These are phyloP conservation scores for Lytechinus variegatus DNA, from an alignment of 35 echinoderm and acorn worm genomes.

Conservation along the genomic window DNA sequence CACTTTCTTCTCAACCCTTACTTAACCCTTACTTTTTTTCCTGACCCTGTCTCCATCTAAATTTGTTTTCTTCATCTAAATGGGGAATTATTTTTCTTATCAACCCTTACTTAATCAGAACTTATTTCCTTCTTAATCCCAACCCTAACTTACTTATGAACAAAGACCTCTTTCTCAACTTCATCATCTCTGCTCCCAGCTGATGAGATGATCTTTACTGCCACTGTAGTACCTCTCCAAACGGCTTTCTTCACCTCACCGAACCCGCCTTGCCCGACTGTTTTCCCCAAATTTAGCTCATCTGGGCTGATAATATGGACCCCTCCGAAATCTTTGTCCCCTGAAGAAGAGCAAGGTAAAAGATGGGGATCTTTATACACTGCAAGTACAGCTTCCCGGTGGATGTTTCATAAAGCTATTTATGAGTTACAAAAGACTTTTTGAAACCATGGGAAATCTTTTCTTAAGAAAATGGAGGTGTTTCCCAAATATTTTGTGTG, in stretches of 20 bases:
- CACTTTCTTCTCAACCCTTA: no score
- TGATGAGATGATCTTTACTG: constrained; percentile 20
- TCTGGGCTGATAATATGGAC: not conserved
- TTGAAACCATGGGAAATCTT: no score
- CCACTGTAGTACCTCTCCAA: constrained; percentile 28
- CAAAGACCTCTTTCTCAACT: constrained; percentile 28
- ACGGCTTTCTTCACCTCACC: constrained; percentile 44
- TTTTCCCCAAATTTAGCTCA: not conserved
- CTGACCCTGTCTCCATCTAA: not conserved
- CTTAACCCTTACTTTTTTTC: no score
- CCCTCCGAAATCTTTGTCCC: not conserved
- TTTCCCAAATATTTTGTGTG: no score
- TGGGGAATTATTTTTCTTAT: not conserved
- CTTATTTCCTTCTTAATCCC: not conserved
- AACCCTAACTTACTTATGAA: constrained; percentile 25
- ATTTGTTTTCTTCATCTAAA: not conserved
- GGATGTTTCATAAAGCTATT: no score
- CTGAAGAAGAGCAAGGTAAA: not conserved
- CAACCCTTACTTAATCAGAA: not conserved
- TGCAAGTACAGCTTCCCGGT: no score
- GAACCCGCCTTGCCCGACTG: constrained; percentile 15
- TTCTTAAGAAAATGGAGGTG: no score
- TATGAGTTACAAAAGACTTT: no score
- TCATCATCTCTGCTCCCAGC: not conserved
- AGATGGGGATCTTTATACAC: no score